Evolutionary conservation across 2,888 invertebrate genomes (phyloP).

Genomic region (Caenorhabditis virilis): DNA sequence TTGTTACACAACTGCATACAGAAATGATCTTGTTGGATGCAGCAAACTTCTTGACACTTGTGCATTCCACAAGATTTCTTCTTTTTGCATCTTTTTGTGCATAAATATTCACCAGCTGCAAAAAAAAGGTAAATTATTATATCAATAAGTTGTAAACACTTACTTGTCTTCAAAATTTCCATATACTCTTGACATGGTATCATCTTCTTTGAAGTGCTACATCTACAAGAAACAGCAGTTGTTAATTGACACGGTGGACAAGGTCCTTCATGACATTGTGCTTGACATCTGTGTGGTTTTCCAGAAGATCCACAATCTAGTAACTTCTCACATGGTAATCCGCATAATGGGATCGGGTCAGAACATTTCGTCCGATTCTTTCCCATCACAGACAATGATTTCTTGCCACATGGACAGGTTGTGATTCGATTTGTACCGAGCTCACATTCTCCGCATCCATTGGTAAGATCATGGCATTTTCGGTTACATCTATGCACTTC

Average conservation of each 20-base stretch:
- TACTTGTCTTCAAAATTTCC: slow-evolving; percentile 21
- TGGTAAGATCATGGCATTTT: slow-evolving; percentile 28
- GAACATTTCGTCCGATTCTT: slow-evolving; percentile 73
- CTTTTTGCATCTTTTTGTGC: slow-evolving; percentile 88
- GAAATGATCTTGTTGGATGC: slow-evolving; percentile 83
- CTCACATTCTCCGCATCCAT: slow-evolving; percentile 75
- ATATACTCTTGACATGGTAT: slow-evolving; percentile 53
- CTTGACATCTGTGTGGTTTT: slow-evolving; percentile 77
- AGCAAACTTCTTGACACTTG: slow-evolving; percentile 87
- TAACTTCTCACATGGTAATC: slow-evolving; percentile 76
- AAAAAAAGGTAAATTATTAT: background rate
- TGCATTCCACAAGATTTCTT: slow-evolving; percentile 74
- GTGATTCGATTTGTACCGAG: slow-evolving; percentile 75
- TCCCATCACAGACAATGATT: slow-evolving; percentile 70
- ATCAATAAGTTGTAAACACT: slow-evolving; percentile 1
- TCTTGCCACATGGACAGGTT: slow-evolving; percentile 81
- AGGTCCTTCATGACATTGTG: slow-evolving; percentile 77
- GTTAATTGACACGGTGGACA: slow-evolving; percentile 82
- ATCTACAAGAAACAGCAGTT: slow-evolving; percentile 82
- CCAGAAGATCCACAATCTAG: slow-evolving; percentile 75
- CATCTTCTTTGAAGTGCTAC: slow-evolving; percentile 80
- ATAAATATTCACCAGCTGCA: slow-evolving; percentile 69
- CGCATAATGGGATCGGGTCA: slow-evolving; percentile 84
- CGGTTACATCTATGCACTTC: slow-evolving; percentile 77
- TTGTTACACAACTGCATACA: slow-evolving; percentile 77